A percentile compares a stretch with the other conserved stretches of the same genome.
Evolutionary conservation across 2,113 vertebrate genomes (phyloP).

Genomic region (Urocitellus parryii): DNA sequence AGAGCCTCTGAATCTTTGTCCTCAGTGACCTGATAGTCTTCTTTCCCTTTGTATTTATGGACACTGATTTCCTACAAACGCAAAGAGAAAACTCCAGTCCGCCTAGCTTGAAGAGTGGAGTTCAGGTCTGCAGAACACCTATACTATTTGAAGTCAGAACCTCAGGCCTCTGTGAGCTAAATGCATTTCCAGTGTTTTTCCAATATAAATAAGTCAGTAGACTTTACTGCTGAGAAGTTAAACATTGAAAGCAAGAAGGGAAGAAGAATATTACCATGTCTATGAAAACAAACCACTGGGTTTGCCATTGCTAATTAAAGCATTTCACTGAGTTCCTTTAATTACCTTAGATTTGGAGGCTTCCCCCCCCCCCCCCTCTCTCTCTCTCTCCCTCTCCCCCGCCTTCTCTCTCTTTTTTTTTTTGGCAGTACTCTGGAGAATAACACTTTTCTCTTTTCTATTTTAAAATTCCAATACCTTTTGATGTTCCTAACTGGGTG

Average conservation of each 20-base stretch:
- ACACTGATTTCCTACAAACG: background rate
- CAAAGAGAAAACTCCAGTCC: background rate
- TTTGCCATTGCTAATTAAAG: constrained; percentile 49
- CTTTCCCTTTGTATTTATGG: background rate
- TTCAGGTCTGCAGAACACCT: background rate
- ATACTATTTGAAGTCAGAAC: constrained; percentile 8
- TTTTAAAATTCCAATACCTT: constrained; percentile 72
- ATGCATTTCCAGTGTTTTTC: background rate
- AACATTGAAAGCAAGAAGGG: background rate
- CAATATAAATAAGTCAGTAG: background rate
- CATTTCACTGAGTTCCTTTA: constrained; percentile 44
- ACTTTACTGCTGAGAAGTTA: background rate
- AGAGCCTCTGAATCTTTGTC: background rate
- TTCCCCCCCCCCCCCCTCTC: background rate
- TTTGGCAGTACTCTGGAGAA: constrained; percentile 49
- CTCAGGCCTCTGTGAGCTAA: background rate
- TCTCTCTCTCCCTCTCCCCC: background rate
- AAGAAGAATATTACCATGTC: background rate
- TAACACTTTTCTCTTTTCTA: constrained; percentile 38
- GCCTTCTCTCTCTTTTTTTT: constrained; percentile 15
- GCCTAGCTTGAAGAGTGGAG: background rate
- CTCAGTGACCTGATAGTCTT: background rate
- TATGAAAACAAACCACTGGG: constrained; percentile 21
- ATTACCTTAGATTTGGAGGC: constrained; percentile 22
- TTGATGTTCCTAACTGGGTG: constrained; percentile 61